Evolutionary conservation across 2,888 invertebrate genomes (phyloP).

Genomic region (Perizoma affinitatum): DNA sequence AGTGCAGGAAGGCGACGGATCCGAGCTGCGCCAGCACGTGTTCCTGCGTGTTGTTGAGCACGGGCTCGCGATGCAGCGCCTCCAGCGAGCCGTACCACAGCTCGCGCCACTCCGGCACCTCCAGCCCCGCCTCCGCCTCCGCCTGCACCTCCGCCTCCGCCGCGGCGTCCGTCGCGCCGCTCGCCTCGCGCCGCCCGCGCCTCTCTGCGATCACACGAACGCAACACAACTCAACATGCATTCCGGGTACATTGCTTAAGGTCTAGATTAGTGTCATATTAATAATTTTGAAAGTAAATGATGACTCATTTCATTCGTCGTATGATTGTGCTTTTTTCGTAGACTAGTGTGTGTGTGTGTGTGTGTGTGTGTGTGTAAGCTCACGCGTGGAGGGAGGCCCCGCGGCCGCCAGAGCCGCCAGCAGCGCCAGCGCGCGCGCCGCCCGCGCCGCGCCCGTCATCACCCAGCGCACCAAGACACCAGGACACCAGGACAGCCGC

Average conservation of each 20-base stretch:
- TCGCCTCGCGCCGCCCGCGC: slow-evolving; percentile 13
- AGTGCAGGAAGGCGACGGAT: slow-evolving; percentile 91
- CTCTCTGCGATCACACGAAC: not conserved
- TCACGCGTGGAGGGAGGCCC: not conserved
- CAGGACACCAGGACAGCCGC: slow-evolving; percentile 9
- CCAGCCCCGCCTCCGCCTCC: slow-evolving; percentile 42
- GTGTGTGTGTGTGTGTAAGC: not conserved
- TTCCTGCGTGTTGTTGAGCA: slow-evolving; percentile 89
- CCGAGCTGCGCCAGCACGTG: slow-evolving; percentile 91
- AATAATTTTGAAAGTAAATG: too few species aligned
- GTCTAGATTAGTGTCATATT: too few species aligned
- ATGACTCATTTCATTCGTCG: too few species aligned
- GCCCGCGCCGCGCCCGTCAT: slow-evolving; percentile 17
- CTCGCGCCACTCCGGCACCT: slow-evolving; percentile 85
- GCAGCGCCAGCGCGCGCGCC: slow-evolving; percentile 23
- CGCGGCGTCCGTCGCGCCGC: slow-evolving; percentile 25
- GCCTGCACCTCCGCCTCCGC: slow-evolving; percentile 43
- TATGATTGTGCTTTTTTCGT: too few species aligned
- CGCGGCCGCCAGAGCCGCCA: slow-evolving; percentile 21
- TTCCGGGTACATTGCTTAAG: too few species aligned
- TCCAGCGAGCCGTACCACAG: slow-evolving; percentile 84
- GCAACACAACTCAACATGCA: not conserved
- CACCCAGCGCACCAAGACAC: slow-evolving; percentile 27
- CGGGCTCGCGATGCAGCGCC: slow-evolving; percentile 70
- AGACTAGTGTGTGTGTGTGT: not conserved